These are phyloP conservation scores for Myripristis murdjan DNA, from an alignment of 2,797 vertebrate species.

Conservation along the genomic window DNA sequence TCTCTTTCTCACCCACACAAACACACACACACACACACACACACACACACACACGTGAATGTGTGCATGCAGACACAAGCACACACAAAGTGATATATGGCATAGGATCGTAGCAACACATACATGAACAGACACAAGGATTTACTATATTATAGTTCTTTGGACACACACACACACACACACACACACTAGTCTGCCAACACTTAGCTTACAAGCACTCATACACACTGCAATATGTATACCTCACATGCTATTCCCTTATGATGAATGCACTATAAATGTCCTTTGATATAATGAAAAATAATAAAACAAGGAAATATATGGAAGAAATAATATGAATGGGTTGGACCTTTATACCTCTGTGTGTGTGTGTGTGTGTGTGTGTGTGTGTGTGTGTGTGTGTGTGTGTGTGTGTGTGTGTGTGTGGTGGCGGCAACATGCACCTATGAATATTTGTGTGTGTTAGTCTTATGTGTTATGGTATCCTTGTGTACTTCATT, in stretches of 20 bases:
- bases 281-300: constrained; percentile 44
- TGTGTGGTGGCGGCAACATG: not conserved
- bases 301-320: constrained; percentile 49
- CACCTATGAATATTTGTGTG: not conserved
- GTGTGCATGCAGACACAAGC: too few species aligned
- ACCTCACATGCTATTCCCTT: not conserved
- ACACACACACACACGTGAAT: constrained; percentile 23
- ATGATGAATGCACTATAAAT: constrained; percentile 51
- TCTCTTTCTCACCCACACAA: too few species aligned
- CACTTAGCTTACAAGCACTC: constrained; percentile 1
- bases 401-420: not conserved
- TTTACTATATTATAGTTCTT: not conserved
- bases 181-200: too few species aligned
- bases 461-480: not conserved
- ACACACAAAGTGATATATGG: constrained; percentile 8
- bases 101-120: constrained; percentile 15
- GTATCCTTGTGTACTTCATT: not conserved
- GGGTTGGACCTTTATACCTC: constrained; percentile 14
- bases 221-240: not conserved
- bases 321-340: constrained; percentile 41
- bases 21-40: constrained; percentile 16
- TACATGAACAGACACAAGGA: not conserved
- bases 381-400: not conserved
- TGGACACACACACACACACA: constrained; percentile 8
- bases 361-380: not conserved